These are phyloP conservation scores for Yponomeuta plumbellus DNA, from an alignment of 2,888 invertebrate genomes.

Conservation along the genomic window DNA sequence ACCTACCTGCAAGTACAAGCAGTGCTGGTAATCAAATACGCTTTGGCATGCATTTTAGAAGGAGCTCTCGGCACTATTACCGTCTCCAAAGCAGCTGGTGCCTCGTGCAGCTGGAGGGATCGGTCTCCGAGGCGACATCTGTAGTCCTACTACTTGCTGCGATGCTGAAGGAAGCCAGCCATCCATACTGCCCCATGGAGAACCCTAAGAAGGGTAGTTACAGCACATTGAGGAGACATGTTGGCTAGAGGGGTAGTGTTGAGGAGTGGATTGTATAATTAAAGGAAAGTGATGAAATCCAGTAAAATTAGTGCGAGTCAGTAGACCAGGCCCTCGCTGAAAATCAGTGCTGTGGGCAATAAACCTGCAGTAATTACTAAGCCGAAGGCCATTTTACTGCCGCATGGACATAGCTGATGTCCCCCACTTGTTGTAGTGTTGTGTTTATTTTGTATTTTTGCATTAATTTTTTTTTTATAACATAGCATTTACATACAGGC, in stretches of 20 bases:
- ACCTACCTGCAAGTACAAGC: neutral
- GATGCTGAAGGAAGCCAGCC: constrained; percentile 28
- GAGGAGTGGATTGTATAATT: too few relatives aligned
- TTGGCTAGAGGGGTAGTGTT: neutral
- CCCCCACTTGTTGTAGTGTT: too few relatives aligned
- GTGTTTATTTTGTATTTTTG: too few relatives aligned
- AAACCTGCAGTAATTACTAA: too few relatives aligned
- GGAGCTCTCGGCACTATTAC: neutral
- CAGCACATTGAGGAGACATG: neutral
- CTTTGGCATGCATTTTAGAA: neutral
- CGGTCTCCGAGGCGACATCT: constrained; percentile 2
- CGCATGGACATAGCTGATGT: too few relatives aligned
- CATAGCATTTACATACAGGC: too few relatives aligned
- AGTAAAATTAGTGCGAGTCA: too few relatives aligned
- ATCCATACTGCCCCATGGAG: constrained; percentile 34
- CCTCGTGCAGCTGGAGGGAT: neutral
- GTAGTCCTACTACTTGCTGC: constrained; percentile 19
- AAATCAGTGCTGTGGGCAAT: too few relatives aligned
- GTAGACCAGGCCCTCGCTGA: too few relatives aligned
- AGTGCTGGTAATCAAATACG: neutral
- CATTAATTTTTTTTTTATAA: too few relatives aligned
- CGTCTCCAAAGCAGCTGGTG: neutral
- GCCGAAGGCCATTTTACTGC: too few relatives aligned
- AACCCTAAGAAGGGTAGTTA: constrained; percentile 27
- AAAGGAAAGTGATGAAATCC: too few relatives aligned